phyloP scores from a whole-genome alignment of 2,113 vertebrate species.

The Nycticorax nycticorax region DNA sequence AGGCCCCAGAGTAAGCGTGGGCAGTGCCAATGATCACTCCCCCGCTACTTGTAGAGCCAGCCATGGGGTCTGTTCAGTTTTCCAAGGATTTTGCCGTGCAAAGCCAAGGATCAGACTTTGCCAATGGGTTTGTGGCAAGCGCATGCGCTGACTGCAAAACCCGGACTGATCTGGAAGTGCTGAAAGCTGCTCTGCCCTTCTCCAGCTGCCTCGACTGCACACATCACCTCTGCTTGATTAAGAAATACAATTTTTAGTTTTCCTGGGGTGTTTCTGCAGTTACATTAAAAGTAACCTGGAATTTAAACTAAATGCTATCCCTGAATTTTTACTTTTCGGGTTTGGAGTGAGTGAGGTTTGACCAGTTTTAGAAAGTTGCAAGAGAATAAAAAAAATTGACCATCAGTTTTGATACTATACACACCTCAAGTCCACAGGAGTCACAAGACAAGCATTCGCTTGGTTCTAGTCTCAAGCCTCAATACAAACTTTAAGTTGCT shows the following conservation, averaged over 20 bases:
- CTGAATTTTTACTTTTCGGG: not conserved
- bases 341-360: not conserved
- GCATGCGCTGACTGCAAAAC: fast-evolving
- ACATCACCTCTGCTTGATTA: not conserved
- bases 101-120: not conserved
- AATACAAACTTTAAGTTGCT: not conserved
- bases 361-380: not conserved
- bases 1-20: fast-evolving
- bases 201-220: not conserved
- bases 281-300: not conserved
- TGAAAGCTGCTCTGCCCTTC: not conserved
- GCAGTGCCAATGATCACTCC: fast-evolving
- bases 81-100: not conserved
- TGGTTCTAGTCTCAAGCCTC: not conserved
- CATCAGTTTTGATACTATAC: not conserved
- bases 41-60: fast-evolving
- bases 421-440: not conserved
- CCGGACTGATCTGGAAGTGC: not conserved
- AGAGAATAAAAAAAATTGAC: not conserved
- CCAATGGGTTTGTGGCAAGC: fast-evolving
- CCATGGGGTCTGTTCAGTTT: fast-evolving
- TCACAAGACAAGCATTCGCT: not conserved
- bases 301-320: not conserved
- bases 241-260: not conserved
- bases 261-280: not conserved